phyloP scores from a whole-genome alignment of 2,888 invertebrate genomes.

The Drosophila nigricruria region DNA sequence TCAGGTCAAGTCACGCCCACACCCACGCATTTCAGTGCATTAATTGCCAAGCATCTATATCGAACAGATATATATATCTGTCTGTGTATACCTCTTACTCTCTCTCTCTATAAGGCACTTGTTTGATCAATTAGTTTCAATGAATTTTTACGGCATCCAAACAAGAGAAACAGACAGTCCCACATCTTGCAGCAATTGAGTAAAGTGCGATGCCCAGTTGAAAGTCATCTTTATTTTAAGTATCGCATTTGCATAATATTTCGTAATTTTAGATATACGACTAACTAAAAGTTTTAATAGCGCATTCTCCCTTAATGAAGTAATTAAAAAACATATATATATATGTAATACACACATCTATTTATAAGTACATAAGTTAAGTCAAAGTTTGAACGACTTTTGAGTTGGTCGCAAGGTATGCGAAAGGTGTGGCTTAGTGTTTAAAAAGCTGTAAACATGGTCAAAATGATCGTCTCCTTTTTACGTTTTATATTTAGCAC shows the following conservation, averaged over 20 bases:
- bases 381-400: conserved; percentile 12
- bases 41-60: conserved; percentile 26
- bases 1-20: conserved; percentile 39
- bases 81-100: not conserved
- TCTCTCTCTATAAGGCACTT: conserved; percentile 32
- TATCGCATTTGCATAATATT: conserved; percentile 31
- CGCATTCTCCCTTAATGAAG: conserved; percentile 1
- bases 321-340: conserved; percentile 5
- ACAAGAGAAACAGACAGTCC: conserved; percentile 15
- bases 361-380: not conserved
- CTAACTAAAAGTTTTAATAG: conserved; percentile 2
- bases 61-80: not conserved
- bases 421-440: conserved; percentile 27
- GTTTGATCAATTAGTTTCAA: conserved; percentile 69
- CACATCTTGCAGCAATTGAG: conserved; percentile 39
- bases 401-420: conserved; percentile 20
- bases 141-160: conserved; percentile 58
- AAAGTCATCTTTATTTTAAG: conserved; percentile 24
- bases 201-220: conserved; percentile 23
- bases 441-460: conserved; percentile 4
- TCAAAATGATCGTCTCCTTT: conserved; percentile 4
- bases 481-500: conserved; percentile 28
- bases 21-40: conserved; percentile 12
- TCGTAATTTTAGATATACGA: conserved; percentile 12
- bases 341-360: not conserved